Evolutionary conservation across 2,113 vertebrate genomes (phyloP), one percentile per base, ranked within the genome.

Genomic region (Notarius lentiginosus): DNA sequence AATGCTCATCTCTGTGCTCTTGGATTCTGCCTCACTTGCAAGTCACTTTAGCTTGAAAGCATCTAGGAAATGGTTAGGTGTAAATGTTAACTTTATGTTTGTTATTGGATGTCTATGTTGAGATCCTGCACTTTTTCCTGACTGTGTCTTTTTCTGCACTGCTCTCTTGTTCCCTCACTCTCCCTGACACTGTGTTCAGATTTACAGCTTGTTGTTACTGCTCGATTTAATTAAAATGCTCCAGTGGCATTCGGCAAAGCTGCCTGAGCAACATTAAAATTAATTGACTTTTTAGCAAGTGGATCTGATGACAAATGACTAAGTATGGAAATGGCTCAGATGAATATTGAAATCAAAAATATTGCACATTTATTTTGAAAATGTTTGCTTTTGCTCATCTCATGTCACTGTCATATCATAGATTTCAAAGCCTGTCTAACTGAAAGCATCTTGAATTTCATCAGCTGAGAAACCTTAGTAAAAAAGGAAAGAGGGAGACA

Each of bases 221-320:
- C 89, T 90, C 86, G 89, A 81, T 94, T 95, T 94, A 94, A 96
- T 96, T 95, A 95, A 95, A 96, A 93, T 92, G 90, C 89, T 91
- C 93, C 60, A 27, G 84, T 90, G 3, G 89, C 81, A 80, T 91
- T 91, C 72, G 89, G 90, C 87, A 87, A 91, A 93, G 92, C 91
- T 91, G 79, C 89, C 89, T 83, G 90, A 87, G 90, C 56, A 22
- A 87, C 90, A 91, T 95, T 94, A 95, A 92, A 94, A 93, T 93
- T 92, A 93, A 96, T 94, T 94, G 94, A 88, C 89, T 94, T 94
- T 87, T 89, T 84, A 85, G 80, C 85, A 90, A 91, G 89, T 87
- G 88, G 82, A 90, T 87, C 90, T 63, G 91, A 90, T 90, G 77
- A 92, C 91, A 87, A 94, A 92, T 94, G 90, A 91, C 92, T 94